Percentiles rank a stretch among this genome's conserved stretches.
phyloP scores from a whole-genome alignment of 2,888 invertebrate species.

The Watsonalla cultraria region DNA sequence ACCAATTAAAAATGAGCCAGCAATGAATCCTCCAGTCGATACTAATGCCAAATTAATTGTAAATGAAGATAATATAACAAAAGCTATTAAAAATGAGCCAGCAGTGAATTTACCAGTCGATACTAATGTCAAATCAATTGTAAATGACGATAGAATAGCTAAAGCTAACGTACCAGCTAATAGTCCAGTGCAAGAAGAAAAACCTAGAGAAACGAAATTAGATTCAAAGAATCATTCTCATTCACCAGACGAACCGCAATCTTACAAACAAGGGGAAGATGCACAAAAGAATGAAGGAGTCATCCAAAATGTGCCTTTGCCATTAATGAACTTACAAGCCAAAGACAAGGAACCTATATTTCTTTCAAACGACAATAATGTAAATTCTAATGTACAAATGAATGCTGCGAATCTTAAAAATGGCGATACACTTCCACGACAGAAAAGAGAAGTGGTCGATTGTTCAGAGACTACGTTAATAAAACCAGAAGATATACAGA shows the following conservation, averaged over 20 bases:
- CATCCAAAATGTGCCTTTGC: conserved; percentile 42
- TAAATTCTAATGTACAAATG: conserved; percentile 11
- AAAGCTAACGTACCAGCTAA: conserved; percentile 11
- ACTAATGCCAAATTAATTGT: conserved; percentile 6
- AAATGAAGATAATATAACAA: not conserved
- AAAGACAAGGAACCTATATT: conserved; percentile 25
- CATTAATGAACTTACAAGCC: conserved; percentile 18
- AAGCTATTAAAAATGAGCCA: conserved; percentile 3
- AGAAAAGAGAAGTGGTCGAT: conserved; percentile 58
- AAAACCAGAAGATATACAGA: conserved; percentile 46
- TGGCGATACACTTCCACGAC: conserved; percentile 25
- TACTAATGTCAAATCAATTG: conserved; percentile 6
- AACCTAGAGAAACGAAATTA: conserved; percentile 5
- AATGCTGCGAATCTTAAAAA: conserved; percentile 16
- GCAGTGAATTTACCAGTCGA: conserved; percentile 3
- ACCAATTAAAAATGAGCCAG: not conserved
- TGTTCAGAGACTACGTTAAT: conserved; percentile 43
- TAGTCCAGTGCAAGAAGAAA: conserved; percentile 8
- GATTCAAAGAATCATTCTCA: conserved; percentile 38
- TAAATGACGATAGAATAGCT: not conserved
- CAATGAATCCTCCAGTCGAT: conserved; percentile 4
- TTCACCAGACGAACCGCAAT: conserved; percentile 59
- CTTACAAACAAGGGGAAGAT: conserved; percentile 61
- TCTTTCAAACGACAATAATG: conserved; percentile 17
- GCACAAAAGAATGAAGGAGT: conserved; percentile 22